A percentile compares a stretch with the other conserved stretches of the same genome.
phyloP scores from a whole-genome alignment of 2,888 invertebrate genomes.

The Nezara viridula region DNA sequence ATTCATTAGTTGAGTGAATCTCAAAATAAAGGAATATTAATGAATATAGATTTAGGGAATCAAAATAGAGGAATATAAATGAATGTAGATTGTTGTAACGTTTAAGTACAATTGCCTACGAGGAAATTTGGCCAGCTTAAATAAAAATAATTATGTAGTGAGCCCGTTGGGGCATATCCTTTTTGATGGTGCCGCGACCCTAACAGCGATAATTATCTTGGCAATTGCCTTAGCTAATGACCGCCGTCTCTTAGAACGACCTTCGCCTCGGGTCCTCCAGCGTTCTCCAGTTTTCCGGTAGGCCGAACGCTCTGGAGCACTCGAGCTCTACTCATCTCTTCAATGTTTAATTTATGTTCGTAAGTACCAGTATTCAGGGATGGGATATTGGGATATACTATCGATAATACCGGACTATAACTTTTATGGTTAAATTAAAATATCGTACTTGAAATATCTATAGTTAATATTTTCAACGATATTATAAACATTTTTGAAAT shows the following conservation, averaged over 20 bases:
- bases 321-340: neutral
- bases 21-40: too few species aligned
- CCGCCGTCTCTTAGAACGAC: neutral
- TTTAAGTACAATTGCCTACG: neutral
- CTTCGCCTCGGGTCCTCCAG: neutral
- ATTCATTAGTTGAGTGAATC: too few species aligned
- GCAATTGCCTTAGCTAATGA: constrained; percentile 48
- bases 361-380: too few species aligned
- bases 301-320: neutral
- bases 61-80: neutral
- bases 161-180: neutral
- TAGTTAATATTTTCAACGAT: too few species aligned
- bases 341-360: too few species aligned
- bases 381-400: too few species aligned
- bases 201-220: constrained; percentile 35
- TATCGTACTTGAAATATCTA: too few species aligned
- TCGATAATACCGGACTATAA: too few species aligned
- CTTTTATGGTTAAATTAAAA: too few species aligned
- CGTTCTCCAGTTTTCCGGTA: neutral
- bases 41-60: too few species aligned
- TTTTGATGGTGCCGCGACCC: constrained; percentile 21
- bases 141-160: constrained; percentile 3
- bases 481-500: too few species aligned
- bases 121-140: neutral
- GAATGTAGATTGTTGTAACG: neutral